These are phyloP conservation scores for Tympanuchus pallidicinctus DNA, from an alignment of 2,113 vertebrate species.

Conservation along the genomic window DNA sequence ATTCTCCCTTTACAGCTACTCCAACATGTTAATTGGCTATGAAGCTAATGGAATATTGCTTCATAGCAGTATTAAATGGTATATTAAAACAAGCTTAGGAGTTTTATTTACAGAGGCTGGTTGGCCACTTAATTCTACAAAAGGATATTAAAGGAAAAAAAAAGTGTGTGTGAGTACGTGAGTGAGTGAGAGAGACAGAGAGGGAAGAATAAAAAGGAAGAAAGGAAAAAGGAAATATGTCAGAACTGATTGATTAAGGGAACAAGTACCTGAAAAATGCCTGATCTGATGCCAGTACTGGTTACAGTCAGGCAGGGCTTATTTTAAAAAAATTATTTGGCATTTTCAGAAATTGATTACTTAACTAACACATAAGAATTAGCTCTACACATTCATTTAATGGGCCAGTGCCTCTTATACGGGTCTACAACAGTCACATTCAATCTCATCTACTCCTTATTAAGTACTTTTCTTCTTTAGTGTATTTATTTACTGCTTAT, in stretches of 20 bases:
- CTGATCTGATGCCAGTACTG: conserved; percentile 51
- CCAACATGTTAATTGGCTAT: neutral
- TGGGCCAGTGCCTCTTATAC: conserved; percentile 78
- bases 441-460: conserved; percentile 79
- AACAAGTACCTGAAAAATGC: conserved; percentile 67
- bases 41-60: conserved; percentile 29
- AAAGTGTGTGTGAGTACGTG: neutral
- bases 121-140: conserved; percentile 34
- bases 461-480: conserved; percentile 76
- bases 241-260: conserved; percentile 67
- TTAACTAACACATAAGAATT: conserved; percentile 75
- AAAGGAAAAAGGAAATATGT: conserved; percentile 28
- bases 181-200: neutral
- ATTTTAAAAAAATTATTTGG: conserved; percentile 68
- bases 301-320: conserved; percentile 66
- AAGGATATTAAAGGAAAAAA: neutral
- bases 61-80: neutral
- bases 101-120: conserved; percentile 15
- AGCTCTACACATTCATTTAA: conserved; percentile 81
- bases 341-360: conserved; percentile 84
- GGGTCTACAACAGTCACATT: conserved; percentile 74
- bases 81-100: conserved; percentile 57
- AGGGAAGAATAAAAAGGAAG: neutral
- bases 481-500: conserved; percentile 79
- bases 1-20: conserved; percentile 2